phyloP scores from a whole-genome alignment of 1,140 invertebrate species.

The Platorchestia sp. region DNA sequence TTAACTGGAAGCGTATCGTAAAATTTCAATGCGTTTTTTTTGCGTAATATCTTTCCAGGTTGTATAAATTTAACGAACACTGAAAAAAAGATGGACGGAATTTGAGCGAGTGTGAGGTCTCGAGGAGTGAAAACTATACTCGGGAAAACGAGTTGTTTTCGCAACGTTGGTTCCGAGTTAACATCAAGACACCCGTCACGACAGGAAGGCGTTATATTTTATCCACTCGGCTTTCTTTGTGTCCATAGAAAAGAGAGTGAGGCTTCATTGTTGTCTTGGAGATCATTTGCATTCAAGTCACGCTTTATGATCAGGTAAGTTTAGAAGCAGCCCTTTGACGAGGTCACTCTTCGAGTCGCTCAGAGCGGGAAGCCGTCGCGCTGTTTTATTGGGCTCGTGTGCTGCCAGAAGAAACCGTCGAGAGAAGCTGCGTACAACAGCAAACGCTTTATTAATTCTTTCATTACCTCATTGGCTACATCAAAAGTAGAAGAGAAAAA shows the following conservation, averaged over 20 bases:
- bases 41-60: not conserved
- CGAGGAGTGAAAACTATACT: not conserved
- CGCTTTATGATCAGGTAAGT: constrained; percentile 35
- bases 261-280: not conserved
- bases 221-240: not conserved
- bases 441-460: not conserved
- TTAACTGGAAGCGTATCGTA: no score
- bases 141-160: not conserved
- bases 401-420: not conserved
- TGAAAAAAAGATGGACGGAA: not conserved
- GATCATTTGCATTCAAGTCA: constrained; percentile 46
- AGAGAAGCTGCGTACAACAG: not conserved
- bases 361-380: not conserved
- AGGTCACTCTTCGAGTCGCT: not conserved
- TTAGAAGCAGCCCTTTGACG: not conserved
- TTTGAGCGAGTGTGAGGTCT: not conserved
- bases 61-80: not conserved
- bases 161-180: not conserved
- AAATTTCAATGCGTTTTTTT: no score
- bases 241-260: not conserved
- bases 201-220: constrained; percentile 3
- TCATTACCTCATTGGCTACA: not conserved
- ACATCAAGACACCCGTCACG: not conserved
- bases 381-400: not conserved
- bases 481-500: not conserved